Evolutionary conservation across 2,797 vertebrate species (phyloP), one percentile per base, ranked within the genome.

Genomic region (Avahi laniger): DNA sequence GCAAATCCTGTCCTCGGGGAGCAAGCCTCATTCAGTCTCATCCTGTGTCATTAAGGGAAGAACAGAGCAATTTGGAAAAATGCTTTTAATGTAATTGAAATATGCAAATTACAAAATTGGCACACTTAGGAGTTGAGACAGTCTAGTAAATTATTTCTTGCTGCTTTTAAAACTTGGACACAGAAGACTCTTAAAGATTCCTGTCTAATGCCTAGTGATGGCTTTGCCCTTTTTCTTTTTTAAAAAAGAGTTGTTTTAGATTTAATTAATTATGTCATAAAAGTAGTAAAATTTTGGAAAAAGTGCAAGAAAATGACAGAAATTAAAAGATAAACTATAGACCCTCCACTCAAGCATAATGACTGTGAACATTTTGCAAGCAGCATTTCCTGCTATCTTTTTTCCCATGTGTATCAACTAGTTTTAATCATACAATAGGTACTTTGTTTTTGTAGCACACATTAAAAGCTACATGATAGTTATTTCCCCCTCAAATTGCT

Each of bases 21-120:
- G 50, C 41, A 7, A 7, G 83, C 69, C 59, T 63, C 83, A 13
- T 57, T 93, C 70, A 46, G 4, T 41, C 92, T 96, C 89, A 80
- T 84, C 48, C 76, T 1, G 35, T 35, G 35, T 94, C 93, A 69
- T 96, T 76, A 95, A 82, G 85, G 89, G 86, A 79, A 96, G 96
- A 97, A 94, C 63, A 81, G 96, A 96, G 95, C 96, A 96, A 93
- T 97, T 94, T 89, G 86, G 96, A 90, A 87, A 97, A 96, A 97
- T 93, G 97, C 95, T 97, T 98, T 97, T 96, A 97, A 93, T 94
- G 95, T 97, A 95, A 98, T 97, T 98, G 97, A 92, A 97, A 97
- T 95, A 96, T 95, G 97, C 96, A 96, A 89, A 97, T 96, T 95
- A 93, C 86, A 94, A 81, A 94, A 97, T 94, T 97, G 96, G 97